Evolutionary conservation across 2,797 vertebrate species (phyloP).

Genomic region (Kryptolebias ocellatus): DNA sequence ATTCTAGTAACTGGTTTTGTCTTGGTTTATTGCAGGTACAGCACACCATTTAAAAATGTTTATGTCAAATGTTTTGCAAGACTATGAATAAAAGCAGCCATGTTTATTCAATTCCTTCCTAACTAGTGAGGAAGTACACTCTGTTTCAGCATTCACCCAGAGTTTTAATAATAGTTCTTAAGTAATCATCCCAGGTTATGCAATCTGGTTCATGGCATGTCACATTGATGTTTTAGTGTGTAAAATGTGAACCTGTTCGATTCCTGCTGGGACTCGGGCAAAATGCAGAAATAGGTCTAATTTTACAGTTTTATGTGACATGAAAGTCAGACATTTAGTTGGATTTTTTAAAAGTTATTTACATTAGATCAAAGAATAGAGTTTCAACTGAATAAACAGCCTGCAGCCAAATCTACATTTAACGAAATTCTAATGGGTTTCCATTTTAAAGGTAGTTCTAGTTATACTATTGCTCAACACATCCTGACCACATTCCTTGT

Average conservation of each 20-base stretch:
- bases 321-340: too few species aligned
- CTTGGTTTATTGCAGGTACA: neutral
- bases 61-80: neutral
- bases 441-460: neutral
- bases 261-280: neutral
- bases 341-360: neutral
- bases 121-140: neutral
- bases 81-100: too few species aligned
- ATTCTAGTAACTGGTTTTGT: neutral
- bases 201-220: constrained; percentile 21
- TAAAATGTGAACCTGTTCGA: constrained; percentile 13
- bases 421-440: neutral
- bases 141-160: neutral
- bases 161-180: constrained; percentile 11
- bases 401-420: neutral
- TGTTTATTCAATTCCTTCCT: neutral
- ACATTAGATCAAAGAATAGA: neutral
- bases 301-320: too few species aligned
- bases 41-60: neutral
- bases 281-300: too few species aligned
- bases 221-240: constrained; percentile 24
- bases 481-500: constrained; percentile 4
- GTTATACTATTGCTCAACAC: neutral
- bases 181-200: constrained; percentile 25
- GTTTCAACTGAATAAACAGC: neutral